These are phyloP conservation scores for zebrafish (Danio rerio) DNA, from an alignment of 2,113 vertebrate species.

Conservation along the genomic window DNA sequence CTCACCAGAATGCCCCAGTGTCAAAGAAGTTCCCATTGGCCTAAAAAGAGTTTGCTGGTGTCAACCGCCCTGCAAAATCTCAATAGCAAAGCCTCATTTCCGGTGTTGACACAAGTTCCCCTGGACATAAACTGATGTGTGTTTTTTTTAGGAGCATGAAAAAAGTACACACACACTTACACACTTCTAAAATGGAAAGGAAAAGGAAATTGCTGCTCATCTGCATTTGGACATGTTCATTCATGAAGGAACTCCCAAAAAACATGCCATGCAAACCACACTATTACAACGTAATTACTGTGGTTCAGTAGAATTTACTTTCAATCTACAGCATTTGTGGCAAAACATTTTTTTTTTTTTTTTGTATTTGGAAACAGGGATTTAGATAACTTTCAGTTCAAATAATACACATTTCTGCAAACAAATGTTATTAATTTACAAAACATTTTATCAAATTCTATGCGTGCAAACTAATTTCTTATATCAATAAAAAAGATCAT, in stretches of 20 bases:
- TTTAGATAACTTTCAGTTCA: too few relatives aligned
- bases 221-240: slow-evolving; percentile 19
- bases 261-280: neutral
- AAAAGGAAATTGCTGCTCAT: neutral
- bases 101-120: slow-evolving; percentile 67
- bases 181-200: neutral
- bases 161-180: neutral
- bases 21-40: slow-evolving; percentile 14
- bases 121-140: slow-evolving; percentile 46
- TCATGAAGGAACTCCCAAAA: slow-evolving; percentile 21
- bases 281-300: neutral
- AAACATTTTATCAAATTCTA: too few relatives aligned
- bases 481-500: too few relatives aligned
- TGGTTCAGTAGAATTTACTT: neutral
- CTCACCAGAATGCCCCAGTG: slow-evolving; percentile 20
- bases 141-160: neutral
- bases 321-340: neutral
- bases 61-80: slow-evolving; percentile 38
- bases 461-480: too few relatives aligned
- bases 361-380: neutral
- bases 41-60: slow-evolving; percentile 14
- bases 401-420: too few relatives aligned
- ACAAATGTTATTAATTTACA: too few relatives aligned
- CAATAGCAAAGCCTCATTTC: slow-evolving; percentile 66
- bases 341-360: neutral